Conservation (phyloP, 2,888 invertebrate species). For the Tipula vernalis region DNA sequence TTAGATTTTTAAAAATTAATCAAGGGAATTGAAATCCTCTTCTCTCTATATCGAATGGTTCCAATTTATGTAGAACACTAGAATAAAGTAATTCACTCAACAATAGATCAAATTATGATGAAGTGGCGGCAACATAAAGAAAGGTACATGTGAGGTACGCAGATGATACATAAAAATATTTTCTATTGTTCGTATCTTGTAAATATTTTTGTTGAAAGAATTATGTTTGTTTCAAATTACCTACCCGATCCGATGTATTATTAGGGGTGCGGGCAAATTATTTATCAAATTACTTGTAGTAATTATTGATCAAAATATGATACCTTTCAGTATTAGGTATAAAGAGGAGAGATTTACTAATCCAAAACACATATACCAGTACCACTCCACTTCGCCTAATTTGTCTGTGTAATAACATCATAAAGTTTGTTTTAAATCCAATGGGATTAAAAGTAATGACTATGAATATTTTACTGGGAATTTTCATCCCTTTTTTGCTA, state of each 20-base stretch:
- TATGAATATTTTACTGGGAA: not conserved
- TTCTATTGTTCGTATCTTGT: not conserved
- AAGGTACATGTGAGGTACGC: not conserved
- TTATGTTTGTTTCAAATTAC: not conserved
- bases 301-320: not conserved
- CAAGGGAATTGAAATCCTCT: not conserved
- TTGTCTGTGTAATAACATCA: not conserved
- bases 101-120: not conserved
- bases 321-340: not conserved
- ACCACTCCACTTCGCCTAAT: not conserved
- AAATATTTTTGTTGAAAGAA: not conserved
- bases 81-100: not conserved
- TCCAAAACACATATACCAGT: not conserved
- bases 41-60: not conserved
- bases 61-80: not conserved
- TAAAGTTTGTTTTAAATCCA: not conserved
- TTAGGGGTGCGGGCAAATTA: not conserved
- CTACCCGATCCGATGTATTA: not conserved
- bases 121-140: not conserved
- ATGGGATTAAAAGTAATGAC: not conserved
- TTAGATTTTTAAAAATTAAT: not conserved
- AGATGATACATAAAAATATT: not conserved
- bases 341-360: not conserved
- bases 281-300: not conserved
- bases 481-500: not conserved